These are phyloP conservation scores for Idaea aversata DNA, from an alignment of 2,888 invertebrate species.

Conservation along the genomic window DNA sequence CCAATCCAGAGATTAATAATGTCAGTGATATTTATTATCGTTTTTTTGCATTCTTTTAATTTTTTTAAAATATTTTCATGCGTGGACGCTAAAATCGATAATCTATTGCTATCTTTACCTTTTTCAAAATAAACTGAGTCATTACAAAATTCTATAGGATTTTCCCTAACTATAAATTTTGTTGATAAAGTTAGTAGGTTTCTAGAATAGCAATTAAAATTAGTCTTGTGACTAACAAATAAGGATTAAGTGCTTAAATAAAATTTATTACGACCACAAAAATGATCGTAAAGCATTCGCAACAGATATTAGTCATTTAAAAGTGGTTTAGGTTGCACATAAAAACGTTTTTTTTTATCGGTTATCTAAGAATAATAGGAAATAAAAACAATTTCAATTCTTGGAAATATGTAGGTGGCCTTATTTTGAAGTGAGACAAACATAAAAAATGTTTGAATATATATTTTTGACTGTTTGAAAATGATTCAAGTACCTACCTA, in stretches of 20 bases:
- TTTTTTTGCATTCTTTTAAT: too few relatives aligned
- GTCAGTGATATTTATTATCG: too few relatives aligned
- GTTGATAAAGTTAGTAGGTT: conserved; percentile 6
- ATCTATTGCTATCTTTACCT: neutral
- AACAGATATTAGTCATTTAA: conserved; percentile 24
- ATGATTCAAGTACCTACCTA: neutral
- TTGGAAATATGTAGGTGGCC: conserved; percentile 26
- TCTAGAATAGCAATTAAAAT: conserved; percentile 29
- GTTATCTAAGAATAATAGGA: neutral
- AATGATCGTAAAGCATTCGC: conserved; percentile 13
- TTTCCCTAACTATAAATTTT: neutral
- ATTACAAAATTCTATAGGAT: neutral
- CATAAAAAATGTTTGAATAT: neutral
- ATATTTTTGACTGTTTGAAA: neutral
- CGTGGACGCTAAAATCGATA: too few relatives aligned
- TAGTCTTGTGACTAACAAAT: conserved; percentile 10
- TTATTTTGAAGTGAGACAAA: neutral
- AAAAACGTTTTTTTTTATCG: conserved; percentile 25
- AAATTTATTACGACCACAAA: conserved; percentile 2
- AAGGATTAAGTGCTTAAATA: conserved; percentile 15
- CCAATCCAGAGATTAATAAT: too few relatives aligned
- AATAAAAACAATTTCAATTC: neutral
- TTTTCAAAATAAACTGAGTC: neutral
- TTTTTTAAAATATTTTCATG: too few relatives aligned
- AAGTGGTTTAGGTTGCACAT: conserved; percentile 15